phyloP scores from a whole-genome alignment of 2,113 vertebrate species.

The Marmota monax region DNA sequence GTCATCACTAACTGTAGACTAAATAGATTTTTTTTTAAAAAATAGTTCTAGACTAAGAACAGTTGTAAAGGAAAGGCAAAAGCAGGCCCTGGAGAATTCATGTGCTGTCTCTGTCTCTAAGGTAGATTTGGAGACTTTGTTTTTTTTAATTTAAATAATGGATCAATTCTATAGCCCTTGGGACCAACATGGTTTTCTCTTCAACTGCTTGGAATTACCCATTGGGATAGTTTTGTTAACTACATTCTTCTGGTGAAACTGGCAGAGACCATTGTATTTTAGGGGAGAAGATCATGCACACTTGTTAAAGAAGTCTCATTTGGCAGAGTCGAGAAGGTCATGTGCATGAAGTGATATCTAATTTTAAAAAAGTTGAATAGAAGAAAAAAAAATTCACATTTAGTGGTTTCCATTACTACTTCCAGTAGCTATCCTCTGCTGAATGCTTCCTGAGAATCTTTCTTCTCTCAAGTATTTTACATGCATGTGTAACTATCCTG shows the following conservation, averaged over 20 bases:
- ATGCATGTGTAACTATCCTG: not conserved
- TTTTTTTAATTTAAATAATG: too few species aligned
- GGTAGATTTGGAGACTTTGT: not conserved
- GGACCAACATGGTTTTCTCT: not conserved
- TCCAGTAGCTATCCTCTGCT: not conserved
- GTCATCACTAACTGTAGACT: not conserved
- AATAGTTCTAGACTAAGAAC: conserved; percentile 28
- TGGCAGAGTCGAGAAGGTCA: not conserved
- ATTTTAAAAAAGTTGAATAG: not conserved
- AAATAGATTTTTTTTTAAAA: not conserved
- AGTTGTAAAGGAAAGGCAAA: not conserved
- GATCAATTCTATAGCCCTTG: not conserved
- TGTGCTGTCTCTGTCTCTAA: not conserved
- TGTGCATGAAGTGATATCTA: not conserved
- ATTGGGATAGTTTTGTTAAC: not conserved
- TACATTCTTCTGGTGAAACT: not conserved
- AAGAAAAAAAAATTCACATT: not conserved
- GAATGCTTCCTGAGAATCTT: not conserved
- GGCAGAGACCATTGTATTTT: not conserved
- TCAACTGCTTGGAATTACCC: not conserved
- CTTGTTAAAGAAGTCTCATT: not conserved
- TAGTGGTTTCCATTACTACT: not conserved
- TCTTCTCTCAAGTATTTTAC: not conserved
- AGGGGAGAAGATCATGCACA: not conserved
- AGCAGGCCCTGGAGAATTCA: not conserved